These are phyloP conservation scores for Drosophila lacteicornis DNA, from an alignment of 1,140 invertebrate species.

Conservation along the genomic window DNA sequence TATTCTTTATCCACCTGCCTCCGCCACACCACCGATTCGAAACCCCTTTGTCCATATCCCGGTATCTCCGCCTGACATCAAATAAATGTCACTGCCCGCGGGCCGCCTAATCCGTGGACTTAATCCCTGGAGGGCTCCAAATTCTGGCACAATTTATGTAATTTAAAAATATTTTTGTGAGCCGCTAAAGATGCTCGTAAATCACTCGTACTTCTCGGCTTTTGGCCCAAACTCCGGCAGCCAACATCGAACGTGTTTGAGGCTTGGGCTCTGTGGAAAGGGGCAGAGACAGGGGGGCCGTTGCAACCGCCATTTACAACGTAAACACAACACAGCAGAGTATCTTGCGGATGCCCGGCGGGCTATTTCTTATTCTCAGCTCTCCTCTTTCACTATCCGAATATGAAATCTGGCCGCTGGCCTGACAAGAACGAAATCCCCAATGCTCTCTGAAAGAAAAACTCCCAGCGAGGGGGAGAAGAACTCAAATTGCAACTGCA, in stretches of 20 bases:
- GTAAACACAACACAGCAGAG: constrained; percentile 64
- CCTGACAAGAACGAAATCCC: constrained; percentile 31
- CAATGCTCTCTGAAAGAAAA: not conserved
- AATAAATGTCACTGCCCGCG: constrained; percentile 38
- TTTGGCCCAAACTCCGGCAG: constrained; percentile 25
- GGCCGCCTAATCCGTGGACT: constrained; percentile 53
- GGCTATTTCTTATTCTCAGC: constrained; percentile 61
- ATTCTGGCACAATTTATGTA: constrained; percentile 69
- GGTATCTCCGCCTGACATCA: constrained; percentile 22
- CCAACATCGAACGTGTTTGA: constrained; percentile 75
- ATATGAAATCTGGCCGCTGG: constrained; percentile 68
- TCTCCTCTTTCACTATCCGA: constrained; percentile 62
- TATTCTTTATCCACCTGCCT: constrained; percentile 17
- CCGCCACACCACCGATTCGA: not conserved
- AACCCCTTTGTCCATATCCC: not conserved
- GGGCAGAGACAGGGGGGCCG: constrained; percentile 21
- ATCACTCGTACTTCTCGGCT: constrained; percentile 63
- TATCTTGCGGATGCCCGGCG: constrained; percentile 30
- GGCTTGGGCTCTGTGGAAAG: constrained; percentile 44
- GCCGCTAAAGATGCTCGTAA: constrained; percentile 53
- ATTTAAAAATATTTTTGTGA: constrained; percentile 68
- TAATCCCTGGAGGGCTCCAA: constrained; percentile 10
- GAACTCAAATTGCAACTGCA: constrained; percentile 35
- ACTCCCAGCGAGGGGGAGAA: not conserved
- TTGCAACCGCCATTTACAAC: constrained; percentile 72